Percentiles rank a stretch among this genome's conserved stretches.
phyloP scores from a whole-genome alignment of 2,888 invertebrate species.

The Craniophora ligustri region DNA sequence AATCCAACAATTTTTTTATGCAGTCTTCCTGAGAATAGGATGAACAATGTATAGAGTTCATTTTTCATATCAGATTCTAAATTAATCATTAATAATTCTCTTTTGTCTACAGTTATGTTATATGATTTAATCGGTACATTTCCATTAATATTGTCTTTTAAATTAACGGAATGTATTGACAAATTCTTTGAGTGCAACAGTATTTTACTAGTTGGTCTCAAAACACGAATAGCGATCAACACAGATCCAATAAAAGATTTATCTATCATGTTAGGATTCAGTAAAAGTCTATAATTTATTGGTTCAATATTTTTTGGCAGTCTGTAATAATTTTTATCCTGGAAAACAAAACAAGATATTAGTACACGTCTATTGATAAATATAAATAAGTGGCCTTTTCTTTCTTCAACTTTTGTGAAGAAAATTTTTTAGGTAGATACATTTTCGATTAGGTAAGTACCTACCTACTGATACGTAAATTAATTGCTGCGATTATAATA shows the following conservation, averaged over 20 bases:
- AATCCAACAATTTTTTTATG: slow-evolving; percentile 86
- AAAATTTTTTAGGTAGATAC: too few relatives aligned
- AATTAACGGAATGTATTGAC: slow-evolving; percentile 71
- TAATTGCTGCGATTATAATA: too few relatives aligned
- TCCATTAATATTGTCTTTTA: slow-evolving; percentile 53
- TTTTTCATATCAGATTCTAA: slow-evolving; percentile 64
- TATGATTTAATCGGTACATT: slow-evolving; percentile 21
- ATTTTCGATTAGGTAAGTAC: too few relatives aligned
- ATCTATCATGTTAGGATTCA: slow-evolving; percentile 90
- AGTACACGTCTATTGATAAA: neutral
- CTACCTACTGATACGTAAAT: too few relatives aligned
- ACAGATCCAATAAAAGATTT: slow-evolving; percentile 89
- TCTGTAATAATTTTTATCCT: slow-evolving; percentile 64
- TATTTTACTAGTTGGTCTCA: slow-evolving; percentile 79
- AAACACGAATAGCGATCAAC: slow-evolving; percentile 79
- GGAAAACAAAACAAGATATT: slow-evolving; percentile 39
- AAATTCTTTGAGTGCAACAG: slow-evolving; percentile 90
- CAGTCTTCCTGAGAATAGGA: slow-evolving; percentile 86
- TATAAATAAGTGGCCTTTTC: too few relatives aligned
- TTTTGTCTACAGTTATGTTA: slow-evolving; percentile 56
- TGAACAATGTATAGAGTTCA: slow-evolving; percentile 73
- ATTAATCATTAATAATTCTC: slow-evolving; percentile 77
- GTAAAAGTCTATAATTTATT: slow-evolving; percentile 90
- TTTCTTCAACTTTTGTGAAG: too few relatives aligned
- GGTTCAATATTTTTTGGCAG: slow-evolving; percentile 90